Evolutionary conservation across 2,113 vertebrate genomes (phyloP).

Genomic region (Mormyrus iriodes): DNA sequence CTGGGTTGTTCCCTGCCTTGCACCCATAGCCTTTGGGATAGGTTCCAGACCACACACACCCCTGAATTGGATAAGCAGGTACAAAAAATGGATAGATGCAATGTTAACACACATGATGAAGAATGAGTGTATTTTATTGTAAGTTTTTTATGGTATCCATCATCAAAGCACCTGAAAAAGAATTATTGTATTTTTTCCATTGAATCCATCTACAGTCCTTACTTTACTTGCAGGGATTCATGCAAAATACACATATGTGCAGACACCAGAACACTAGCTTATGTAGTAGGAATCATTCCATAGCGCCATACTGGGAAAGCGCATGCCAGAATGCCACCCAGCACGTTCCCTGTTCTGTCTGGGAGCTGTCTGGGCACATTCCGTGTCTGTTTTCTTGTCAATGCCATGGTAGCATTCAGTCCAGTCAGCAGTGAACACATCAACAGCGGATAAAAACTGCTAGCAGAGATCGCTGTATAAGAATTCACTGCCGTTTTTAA

Average conservation of each 20-base stretch:
- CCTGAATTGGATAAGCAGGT: background rate
- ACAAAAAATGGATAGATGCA: background rate
- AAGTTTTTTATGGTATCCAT: background rate
- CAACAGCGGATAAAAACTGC: background rate
- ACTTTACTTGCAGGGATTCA: background rate
- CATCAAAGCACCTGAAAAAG: background rate
- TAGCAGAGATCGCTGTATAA: background rate
- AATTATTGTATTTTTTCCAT: background rate
- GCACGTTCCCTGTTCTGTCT: background rate
- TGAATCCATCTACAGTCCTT: background rate
- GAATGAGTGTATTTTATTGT: background rate
- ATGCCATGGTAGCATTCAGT: background rate
- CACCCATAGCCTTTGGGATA: too few relatives aligned
- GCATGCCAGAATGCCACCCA: background rate
- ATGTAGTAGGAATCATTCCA: background rate
- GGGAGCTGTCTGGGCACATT: background rate
- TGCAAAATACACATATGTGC: conserved; percentile 6
- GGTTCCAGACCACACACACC: background rate
- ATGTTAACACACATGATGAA: background rate
- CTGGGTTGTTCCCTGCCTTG: background rate
- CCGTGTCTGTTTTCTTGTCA: background rate
- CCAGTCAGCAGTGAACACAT: background rate
- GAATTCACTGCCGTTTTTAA: background rate
- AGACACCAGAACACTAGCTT: background rate
- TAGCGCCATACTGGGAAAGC: background rate